phyloP scores from a whole-genome alignment of 2,797 vertebrate genomes.

The Sebastolobus altivelis region DNA sequence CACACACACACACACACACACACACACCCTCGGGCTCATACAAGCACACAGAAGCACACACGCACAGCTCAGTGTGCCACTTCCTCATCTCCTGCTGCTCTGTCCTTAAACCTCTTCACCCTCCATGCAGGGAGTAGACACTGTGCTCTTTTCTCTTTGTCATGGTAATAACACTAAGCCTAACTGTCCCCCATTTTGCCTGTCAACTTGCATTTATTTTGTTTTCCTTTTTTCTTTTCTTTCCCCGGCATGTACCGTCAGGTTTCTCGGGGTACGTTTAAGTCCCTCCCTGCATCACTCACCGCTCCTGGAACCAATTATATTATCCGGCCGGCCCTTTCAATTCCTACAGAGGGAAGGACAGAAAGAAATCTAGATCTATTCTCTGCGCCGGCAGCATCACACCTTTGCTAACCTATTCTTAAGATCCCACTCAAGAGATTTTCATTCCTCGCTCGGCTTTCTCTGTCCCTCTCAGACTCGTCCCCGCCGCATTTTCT shows the following conservation, averaged over 20 bases:
- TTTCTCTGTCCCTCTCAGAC: slow-evolving; percentile 41
- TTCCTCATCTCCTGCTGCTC: slow-evolving; percentile 86
- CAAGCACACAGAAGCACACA: slow-evolving; percentile 54
- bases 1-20: slow-evolving; percentile 43
- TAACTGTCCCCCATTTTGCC: slow-evolving; percentile 87
- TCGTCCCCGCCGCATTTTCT: slow-evolving; percentile 51
- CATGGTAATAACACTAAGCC: slow-evolving; percentile 88
- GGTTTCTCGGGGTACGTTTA: slow-evolving; percentile 74
- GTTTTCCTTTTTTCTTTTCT: slow-evolving; percentile 81
- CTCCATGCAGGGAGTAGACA: slow-evolving; percentile 82
- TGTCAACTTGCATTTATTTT: slow-evolving; percentile 88
- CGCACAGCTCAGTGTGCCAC: slow-evolving; percentile 78
- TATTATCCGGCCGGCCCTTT: slow-evolving; percentile 76
- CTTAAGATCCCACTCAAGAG: slow-evolving; percentile 68
- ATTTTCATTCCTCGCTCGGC: slow-evolving; percentile 59
- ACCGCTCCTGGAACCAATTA: slow-evolving; percentile 84
- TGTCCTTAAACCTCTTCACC: slow-evolving; percentile 84
- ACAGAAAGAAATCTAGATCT: slow-evolving; percentile 67
- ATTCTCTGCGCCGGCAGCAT: slow-evolving; percentile 67
- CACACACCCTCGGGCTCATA: slow-evolving; percentile 59
- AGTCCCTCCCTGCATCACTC: slow-evolving; percentile 78
- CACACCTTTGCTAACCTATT: slow-evolving; percentile 77
- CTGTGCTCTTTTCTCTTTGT: slow-evolving; percentile 85
- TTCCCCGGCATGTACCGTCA: slow-evolving; percentile 77
- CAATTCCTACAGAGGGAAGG: slow-evolving; percentile 65